Percentiles rank a stretch among this genome's conserved stretches.
Conservation (phyloP, 2,113 vertebrate species). For the Podarcis raffonei region DNA sequence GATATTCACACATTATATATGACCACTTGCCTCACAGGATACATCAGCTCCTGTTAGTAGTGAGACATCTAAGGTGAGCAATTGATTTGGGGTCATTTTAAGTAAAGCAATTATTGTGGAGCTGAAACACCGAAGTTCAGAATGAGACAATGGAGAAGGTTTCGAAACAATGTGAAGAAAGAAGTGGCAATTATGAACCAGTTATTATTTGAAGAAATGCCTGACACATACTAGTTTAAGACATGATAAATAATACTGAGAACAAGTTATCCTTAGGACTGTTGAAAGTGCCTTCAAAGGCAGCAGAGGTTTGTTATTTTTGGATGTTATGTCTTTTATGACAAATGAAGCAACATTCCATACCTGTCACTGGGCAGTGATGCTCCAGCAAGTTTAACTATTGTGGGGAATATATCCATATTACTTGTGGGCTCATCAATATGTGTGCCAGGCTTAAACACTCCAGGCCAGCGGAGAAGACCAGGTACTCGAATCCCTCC, state of each 20-base stretch:
- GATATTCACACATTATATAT: neutral
- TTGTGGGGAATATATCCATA: slow-evolving; percentile 90
- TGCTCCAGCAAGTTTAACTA: slow-evolving; percentile 76
- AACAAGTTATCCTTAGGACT: no score
- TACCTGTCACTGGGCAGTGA: slow-evolving; percentile 84
- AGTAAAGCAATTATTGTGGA: neutral
- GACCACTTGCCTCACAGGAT: neutral
- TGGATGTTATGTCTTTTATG: no score
- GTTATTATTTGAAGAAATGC: neutral
- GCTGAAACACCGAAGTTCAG: neutral
- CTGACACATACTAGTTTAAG: neutral
- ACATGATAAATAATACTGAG: neutral
- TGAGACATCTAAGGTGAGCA: no score
- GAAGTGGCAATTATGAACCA: neutral
- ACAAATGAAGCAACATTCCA: neutral
- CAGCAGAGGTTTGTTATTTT: no score
- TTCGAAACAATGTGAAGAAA: neutral
- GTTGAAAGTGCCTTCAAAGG: no score
- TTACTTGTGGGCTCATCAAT: slow-evolving; percentile 86
- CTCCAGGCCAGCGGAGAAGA: slow-evolving; percentile 80
- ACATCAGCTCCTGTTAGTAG: neutral
- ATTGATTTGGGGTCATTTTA: neutral
- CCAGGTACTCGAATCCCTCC: slow-evolving; percentile 90
- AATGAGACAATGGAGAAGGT: neutral
- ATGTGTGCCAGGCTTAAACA: slow-evolving; percentile 63